These are phyloP conservation scores for Clarias batrachus DNA, from an alignment of 2,113 vertebrate genomes.

Conservation along the genomic window DNA sequence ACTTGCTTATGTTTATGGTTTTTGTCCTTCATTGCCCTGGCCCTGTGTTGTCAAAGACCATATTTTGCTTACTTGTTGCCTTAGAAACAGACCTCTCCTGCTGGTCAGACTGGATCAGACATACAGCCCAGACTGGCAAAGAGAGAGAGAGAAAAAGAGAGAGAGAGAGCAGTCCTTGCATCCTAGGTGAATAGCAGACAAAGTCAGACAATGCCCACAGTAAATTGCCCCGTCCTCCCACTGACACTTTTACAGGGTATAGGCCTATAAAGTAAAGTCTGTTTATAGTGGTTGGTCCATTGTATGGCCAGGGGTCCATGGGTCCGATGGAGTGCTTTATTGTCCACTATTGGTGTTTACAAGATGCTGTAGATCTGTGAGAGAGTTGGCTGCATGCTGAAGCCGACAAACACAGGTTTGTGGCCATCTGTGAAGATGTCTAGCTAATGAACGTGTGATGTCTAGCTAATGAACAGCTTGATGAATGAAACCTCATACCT, in stretches of 20 bases:
- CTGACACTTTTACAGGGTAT: conserved; percentile 75
- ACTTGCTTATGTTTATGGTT: not conserved
- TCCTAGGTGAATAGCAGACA: conserved; percentile 56
- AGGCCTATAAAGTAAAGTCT: conserved; percentile 75
- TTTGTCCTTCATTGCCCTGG: conserved; percentile 17
- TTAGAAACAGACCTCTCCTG: conserved; percentile 50
- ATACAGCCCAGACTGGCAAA: conserved; percentile 31
- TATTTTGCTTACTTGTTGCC: conserved; percentile 47
- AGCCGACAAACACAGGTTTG: conserved; percentile 52
- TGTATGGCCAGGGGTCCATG: conserved; percentile 76
- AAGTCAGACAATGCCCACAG: conserved; percentile 56
- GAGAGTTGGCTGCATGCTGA: conserved; percentile 60
- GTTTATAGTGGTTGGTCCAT: conserved; percentile 79
- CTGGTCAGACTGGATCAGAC: conserved; percentile 42
- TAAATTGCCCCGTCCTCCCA: conserved; percentile 67
- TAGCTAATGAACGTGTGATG: not conserved
- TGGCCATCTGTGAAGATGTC: not conserved
- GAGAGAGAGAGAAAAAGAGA: conserved; percentile 24
- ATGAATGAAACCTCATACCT: not conserved
- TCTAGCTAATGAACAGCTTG: not conserved
- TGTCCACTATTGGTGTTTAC: conserved; percentile 72
- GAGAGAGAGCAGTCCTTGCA: conserved; percentile 44
- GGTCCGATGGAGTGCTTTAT: conserved; percentile 80
- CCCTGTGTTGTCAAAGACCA: conserved; percentile 14
- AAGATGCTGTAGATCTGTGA: conserved; percentile 64